Evolutionary conservation across 2,797 vertebrate species (phyloP), one percentile per base, ranked within the genome.

Genomic region (Odontamblyopus lacepedii): DNA sequence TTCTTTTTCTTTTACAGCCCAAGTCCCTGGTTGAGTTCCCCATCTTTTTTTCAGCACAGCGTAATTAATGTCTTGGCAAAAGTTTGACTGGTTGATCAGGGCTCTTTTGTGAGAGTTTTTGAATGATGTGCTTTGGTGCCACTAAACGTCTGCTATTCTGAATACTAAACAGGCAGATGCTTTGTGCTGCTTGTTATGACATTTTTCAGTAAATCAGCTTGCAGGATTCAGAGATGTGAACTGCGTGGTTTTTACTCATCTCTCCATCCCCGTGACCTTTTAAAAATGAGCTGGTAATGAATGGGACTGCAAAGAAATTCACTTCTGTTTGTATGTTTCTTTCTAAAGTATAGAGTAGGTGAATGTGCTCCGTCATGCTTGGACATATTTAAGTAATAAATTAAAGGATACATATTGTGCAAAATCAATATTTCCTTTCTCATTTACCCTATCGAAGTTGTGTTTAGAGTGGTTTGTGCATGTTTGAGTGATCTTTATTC

Each of bases 61-160:
- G 75, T 84, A 70, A 87, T 88, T 88, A 84, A 84, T 85, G 60
- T 23, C 72, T 62, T 70, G 60, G 76, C 72, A 70, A 83, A 78
- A 78, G 78, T 82, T 85, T 82, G 64, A 56, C 11, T 32, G 16
- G 0, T 81, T 77, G 75, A 78, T 86, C 60, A 66, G 41, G 70
- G 57, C 78, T 80, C 69, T 61, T 23, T 67, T 84, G 48, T 55
- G 65, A 64, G 78, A 71, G 67, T 53, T 63, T 73, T 73, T 68
- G 71, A 38, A 62, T 67, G 63, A 82, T 72, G 61, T 62, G 72
- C 61, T 69, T 67, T 51, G 55, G 50, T 76, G 63, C 63, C 56
- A 62, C 71, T 67, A 6, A 67, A 73, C 51, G 27, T 60, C 29
- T 70, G 57, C 77, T 53, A 70, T 80, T 67, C 73, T 84, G 76